Evolutionary conservation across 2,888 invertebrate species (phyloP), one percentile per base, ranked within the genome.

Genomic region (Catotricha subobsoleta): DNA sequence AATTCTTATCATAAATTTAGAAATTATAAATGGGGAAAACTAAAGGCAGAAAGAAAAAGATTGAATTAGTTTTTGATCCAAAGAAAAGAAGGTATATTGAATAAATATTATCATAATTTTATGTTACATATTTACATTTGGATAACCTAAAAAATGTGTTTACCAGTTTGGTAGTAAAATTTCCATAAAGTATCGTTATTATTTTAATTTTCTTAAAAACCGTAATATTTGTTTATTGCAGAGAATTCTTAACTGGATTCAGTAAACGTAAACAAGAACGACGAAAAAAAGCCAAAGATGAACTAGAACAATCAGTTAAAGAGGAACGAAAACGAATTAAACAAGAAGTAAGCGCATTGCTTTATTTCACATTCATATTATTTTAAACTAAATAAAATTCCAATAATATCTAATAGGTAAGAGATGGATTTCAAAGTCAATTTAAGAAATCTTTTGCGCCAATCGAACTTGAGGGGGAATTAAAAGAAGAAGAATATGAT

Each of bases 191-290:
- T n/a, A n/a, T n/a, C n/a, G n/a, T n/a, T n/a, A n/a, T n/a, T 23
- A 10, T 42, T 39, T 31, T 41, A 13, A 37, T 25, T 18, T 23
- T 31, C 34, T 34, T 6, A n/a, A 34, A 34, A 34, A n/a, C n/a
- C n/a, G n/a, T n/a, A n/a, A n/a, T n/a, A n/a, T n/a, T n/a, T n/a
- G n/a, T n/a, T n/a, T n/a, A n/a, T 59, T 68, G 41, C 54, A 84
- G 84, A 53, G 81, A 84, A 35, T 86, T 80, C 55, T 60, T 86
- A 21, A 76, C 77, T 47, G 84, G 86, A 2, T 86, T 86, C 56
- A 80, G 72, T 35, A 84, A 83, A 62, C 67, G 86, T 46, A 86
- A 86, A 56, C 59, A 80, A 34, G 76, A 81, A 56, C 67, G 84
- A 35, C 74, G 76, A 53, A 75, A 78, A 50, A 74, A 76, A 50